Evolutionary conservation across 2,888 invertebrate species (phyloP), one percentile per base, ranked within the genome.

Genomic region (Chloroclystis v-ata): DNA sequence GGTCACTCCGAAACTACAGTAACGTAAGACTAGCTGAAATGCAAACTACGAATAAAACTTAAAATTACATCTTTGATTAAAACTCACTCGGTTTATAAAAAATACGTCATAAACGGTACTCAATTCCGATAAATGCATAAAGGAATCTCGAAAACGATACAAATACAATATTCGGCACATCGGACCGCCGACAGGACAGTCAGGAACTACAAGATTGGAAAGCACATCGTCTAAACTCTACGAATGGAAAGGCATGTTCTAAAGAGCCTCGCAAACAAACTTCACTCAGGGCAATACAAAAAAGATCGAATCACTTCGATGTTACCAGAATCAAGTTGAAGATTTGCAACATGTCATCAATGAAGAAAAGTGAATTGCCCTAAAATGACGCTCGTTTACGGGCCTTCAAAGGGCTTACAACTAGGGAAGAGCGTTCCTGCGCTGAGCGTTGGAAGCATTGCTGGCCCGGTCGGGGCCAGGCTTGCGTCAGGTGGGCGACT

Each of bases 1-100:
- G 70, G 75, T 72, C 76, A 69, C 78, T 71, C 71, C 72, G 72
- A 76, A 72, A 69, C 75, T 72, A 79, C 75, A 71, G 74, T 75
- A 84, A 86, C 81, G 82, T 86, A 86, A 86, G 87, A 87, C 87
- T 87, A 87, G 87, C 74, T 78, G 84, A 87, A 86, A 86, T 84
- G 87, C 83, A 78, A 83, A 85, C 84, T 84, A 85, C 70, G 68
- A 56, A 67, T 75, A 78, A 20, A 86, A 84, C 82, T 82, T 85
- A 83, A 83, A 80, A 62, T 79, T 84, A 86, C 78, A 86, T 87
- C 87, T 86, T 87, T 86, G 87, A 84, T 85, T 80, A 78, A 79
- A 84, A 84, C 82, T 85, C 85, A 85, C 85, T 84, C 83, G 74
- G 77, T 78, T 76, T 70, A 76, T 70, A 64, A 72, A 78, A 80